Evolutionary conservation across 2,797 vertebrate genomes (phyloP).

Genomic region (Chrysocyon brachyurus): DNA sequence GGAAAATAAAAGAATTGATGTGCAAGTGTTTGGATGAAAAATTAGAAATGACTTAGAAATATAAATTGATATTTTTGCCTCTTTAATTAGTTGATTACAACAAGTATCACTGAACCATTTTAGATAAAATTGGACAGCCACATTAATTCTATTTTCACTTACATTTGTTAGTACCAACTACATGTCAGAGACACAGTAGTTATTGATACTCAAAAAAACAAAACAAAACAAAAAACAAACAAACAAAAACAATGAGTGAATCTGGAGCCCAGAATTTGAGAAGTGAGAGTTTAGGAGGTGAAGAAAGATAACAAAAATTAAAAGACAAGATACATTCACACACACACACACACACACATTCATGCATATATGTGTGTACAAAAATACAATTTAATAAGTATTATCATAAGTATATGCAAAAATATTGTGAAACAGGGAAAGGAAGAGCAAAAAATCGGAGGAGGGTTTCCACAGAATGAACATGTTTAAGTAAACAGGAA

Average conservation of each 20-base stretch:
- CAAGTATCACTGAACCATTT: neutral
- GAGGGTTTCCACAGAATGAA: neutral
- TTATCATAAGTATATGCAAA: neutral
- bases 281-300: neutral
- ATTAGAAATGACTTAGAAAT: slow-evolving; percentile 3
- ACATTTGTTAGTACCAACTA: neutral
- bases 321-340: neutral
- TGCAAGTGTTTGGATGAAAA: neutral
- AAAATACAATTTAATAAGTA: neutral
- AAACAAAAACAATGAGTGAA: neutral
- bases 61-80: slow-evolving; percentile 6
- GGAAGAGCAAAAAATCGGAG: neutral
- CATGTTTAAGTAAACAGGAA: neutral
- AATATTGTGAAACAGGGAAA: neutral
- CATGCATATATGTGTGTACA: neutral
- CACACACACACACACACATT: neutral
- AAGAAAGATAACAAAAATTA: neutral
- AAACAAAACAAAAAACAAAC: too few relatives aligned
- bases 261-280: neutral
- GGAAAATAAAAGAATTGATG: neutral
- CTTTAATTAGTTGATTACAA: neutral
- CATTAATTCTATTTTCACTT: neutral
- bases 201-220: neutral
- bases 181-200: neutral
- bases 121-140: neutral